Conservation (phyloP, 2,888 invertebrate genomes). For the Trisateles emortualis region DNA sequence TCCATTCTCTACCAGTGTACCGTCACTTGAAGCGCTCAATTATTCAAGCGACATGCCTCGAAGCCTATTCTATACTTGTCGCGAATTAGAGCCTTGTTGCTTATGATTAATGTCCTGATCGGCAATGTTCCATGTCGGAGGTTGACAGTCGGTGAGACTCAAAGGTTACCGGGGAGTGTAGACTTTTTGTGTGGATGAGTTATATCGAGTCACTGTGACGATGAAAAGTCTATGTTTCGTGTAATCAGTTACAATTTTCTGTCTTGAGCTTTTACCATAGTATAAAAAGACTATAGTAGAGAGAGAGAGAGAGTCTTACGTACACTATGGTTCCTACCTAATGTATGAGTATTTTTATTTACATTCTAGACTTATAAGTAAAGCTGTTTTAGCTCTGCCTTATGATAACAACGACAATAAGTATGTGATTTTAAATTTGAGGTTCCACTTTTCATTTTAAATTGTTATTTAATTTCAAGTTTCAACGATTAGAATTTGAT, state of each 20-base stretch:
- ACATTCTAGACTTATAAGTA: too few species aligned
- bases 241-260: not conserved
- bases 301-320: too few species aligned
- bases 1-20: not conserved
- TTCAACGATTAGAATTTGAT: too few species aligned
- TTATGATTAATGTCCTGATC: constrained; percentile 48
- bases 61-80: constrained; percentile 32
- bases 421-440: too few species aligned
- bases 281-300: too few species aligned
- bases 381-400: too few species aligned
- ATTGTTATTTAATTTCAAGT: too few species aligned
- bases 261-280: too few species aligned
- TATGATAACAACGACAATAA: too few species aligned
- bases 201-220: not conserved
- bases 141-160: constrained; percentile 31
- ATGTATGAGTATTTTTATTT: too few species aligned
- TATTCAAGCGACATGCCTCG: constrained; percentile 38
- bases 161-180: constrained; percentile 4
- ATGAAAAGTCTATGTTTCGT: not conserved
- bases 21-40: constrained; percentile 29
- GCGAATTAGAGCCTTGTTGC: constrained; percentile 43
- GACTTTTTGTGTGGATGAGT: constrained; percentile 4
- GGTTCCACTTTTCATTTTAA: too few species aligned
- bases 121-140: constrained; percentile 33
- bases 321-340: too few species aligned